Conservation (phyloP, 2,888 invertebrate species). For the Polymixis flavicincta region DNA sequence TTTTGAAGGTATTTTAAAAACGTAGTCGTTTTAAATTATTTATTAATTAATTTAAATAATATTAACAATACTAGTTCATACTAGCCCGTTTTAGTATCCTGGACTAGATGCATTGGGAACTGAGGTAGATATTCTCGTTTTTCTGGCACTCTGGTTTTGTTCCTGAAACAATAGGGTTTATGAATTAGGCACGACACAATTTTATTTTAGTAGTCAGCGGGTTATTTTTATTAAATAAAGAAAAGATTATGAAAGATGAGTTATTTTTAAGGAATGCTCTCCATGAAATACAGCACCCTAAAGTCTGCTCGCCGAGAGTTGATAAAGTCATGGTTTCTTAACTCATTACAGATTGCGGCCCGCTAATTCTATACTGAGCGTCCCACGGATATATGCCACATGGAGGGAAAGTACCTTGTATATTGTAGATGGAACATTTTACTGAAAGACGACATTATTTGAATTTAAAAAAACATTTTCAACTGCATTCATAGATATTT, state of each 20-base stretch:
- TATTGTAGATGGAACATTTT: too few species aligned
- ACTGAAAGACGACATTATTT: too few species aligned
- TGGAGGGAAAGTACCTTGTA: too few species aligned
- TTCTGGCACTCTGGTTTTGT: slow-evolving; percentile 78
- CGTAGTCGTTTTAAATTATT: slow-evolving; percentile 17
- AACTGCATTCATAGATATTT: too few species aligned
- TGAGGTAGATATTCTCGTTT: slow-evolving; percentile 84
- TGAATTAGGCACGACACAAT: background rate
- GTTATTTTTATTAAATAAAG: background rate
- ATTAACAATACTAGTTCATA: slow-evolving; percentile 57
- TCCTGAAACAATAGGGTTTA: slow-evolving; percentile 70
- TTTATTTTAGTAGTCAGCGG: background rate
- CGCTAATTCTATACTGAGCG: too few species aligned
- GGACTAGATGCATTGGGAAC: slow-evolving; percentile 85
- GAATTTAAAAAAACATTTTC: too few species aligned
- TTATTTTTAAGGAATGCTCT: background rate
- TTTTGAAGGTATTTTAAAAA: background rate
- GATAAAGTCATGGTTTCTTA: too few species aligned
- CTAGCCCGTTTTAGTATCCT: slow-evolving; percentile 66
- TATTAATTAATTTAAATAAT: slow-evolving; percentile 54
- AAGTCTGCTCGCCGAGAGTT: too few species aligned
- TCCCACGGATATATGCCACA: too few species aligned
- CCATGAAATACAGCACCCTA: background rate
- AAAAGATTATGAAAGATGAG: background rate
- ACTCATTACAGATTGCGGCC: too few species aligned